phyloP scores from a whole-genome alignment of 2,888 invertebrate genomes.

The Chymomyza caudatula region DNA sequence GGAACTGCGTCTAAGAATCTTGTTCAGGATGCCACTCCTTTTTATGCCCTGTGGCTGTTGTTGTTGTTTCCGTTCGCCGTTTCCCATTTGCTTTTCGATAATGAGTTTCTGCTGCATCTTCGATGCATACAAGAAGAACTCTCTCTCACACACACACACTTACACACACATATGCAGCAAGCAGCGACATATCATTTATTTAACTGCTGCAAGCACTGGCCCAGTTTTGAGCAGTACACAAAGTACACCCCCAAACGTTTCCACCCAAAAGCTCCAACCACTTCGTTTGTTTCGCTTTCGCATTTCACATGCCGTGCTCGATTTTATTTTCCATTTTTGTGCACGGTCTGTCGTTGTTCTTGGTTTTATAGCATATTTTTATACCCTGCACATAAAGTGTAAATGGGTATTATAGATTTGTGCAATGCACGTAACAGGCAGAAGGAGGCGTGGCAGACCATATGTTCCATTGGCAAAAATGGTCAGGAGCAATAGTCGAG shows the following conservation, averaged over 20 bases:
- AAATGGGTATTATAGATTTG: too few relatives aligned
- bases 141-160: neutral
- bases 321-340: constrained; percentile 30
- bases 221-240: constrained; percentile 34
- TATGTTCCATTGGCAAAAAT: too few relatives aligned
- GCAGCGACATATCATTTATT: constrained; percentile 48
- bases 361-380: constrained; percentile 29
- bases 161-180: constrained; percentile 2
- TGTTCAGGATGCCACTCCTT: constrained; percentile 21
- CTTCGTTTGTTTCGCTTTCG: neutral
- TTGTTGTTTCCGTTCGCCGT: constrained; percentile 40
- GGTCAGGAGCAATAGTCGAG: too few relatives aligned
- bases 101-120: constrained; percentile 42
- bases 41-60: constrained; percentile 15
- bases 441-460: too few relatives aligned
- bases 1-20: constrained; percentile 19
- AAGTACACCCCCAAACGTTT: neutral
- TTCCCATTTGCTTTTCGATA: constrained; percentile 46
- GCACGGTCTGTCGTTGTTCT: constrained; percentile 17
- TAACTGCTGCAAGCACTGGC: constrained; percentile 54
- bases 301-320: neutral
- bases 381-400: too few relatives aligned
- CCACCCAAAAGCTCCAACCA: neutral
- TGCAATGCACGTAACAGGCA: too few relatives aligned
- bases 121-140: constrained; percentile 8